Percentiles rank a stretch among this genome's conserved stretches.
Conservation (phyloP, 2,888 invertebrate species). For the Campoplex capitator region DNA sequence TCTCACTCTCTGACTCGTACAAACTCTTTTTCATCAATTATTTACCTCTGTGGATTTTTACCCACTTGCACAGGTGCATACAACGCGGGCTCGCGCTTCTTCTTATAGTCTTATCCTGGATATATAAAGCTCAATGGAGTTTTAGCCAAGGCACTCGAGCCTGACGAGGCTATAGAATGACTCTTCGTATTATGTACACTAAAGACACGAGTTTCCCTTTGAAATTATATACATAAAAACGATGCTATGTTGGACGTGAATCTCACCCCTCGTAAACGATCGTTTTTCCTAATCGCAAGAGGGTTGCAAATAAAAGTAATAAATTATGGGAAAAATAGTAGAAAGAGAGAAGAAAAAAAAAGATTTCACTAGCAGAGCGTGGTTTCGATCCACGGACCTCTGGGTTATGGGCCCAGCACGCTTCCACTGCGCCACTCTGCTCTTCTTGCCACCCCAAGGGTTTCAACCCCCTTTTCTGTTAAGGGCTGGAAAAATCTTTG, state of each 20-base stretch:
- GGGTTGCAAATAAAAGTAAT: neutral
- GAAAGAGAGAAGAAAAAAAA: neutral
- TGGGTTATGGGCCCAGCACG: constrained; percentile 95
- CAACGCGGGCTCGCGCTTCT: neutral
- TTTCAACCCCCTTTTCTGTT: neutral
- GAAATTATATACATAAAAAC: constrained; percentile 26
- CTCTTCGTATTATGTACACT: neutral
- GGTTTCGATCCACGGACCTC: constrained; percentile 97
- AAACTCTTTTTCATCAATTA: constrained; percentile 49
- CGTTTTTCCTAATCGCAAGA: constrained; percentile 1
- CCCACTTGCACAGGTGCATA: constrained; percentile 17
- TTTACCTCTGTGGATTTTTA: constrained; percentile 56
- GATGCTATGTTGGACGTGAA: constrained; percentile 39
- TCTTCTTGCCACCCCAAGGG: constrained; percentile 72
- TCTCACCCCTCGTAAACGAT: constrained; percentile 9
- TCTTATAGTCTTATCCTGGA: neutral
- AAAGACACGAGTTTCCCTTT: constrained; percentile 10
- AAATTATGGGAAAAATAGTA: neutral
- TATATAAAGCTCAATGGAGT: constrained; percentile 1
- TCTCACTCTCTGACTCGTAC: neutral
- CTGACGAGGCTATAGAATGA: constrained; percentile 58
- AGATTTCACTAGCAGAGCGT: constrained; percentile 89
- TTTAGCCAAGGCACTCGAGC: neutral
- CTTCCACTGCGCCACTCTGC: constrained; percentile 94
- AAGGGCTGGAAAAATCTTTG: neutral